Conservation (phyloP, 2,113 vertebrate species). For the Ailurus styani region DNA sequence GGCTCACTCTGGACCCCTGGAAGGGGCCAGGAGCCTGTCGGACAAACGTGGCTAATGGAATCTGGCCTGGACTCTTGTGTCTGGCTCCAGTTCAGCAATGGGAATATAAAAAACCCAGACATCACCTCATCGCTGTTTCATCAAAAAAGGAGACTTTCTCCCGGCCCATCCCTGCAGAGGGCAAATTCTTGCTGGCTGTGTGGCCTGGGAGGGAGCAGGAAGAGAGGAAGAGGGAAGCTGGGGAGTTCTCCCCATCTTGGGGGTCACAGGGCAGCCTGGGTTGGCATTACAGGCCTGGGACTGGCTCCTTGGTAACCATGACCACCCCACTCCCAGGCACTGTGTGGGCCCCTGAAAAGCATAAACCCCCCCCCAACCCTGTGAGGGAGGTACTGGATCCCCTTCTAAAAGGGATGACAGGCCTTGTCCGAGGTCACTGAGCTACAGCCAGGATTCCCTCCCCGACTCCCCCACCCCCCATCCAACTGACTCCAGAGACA, state of each 20-base stretch:
- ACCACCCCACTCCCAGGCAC: background rate
- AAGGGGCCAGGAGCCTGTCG: background rate
- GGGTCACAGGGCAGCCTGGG: background rate
- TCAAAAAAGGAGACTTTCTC: constrained; percentile 64
- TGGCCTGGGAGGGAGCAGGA: background rate
- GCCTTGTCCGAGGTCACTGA: background rate
- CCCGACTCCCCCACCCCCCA: too few relatives aligned
- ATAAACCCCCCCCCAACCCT: background rate
- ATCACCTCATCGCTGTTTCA: constrained; percentile 75
- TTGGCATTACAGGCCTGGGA: background rate
- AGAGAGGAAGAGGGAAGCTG: background rate
- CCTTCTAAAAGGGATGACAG: background rate
- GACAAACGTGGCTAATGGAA: constrained; percentile 30
- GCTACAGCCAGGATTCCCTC: background rate
- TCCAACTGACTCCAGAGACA: background rate
- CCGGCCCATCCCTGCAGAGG: constrained; percentile 30
- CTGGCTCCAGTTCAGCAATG: constrained; percentile 61
- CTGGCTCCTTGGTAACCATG: background rate
- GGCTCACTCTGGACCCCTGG: background rate
- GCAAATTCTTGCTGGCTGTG: background rate
- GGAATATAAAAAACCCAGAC: constrained; percentile 74
- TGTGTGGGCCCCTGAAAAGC: background rate
- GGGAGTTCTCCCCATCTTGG: background rate
- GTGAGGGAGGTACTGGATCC: background rate
- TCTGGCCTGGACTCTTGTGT: background rate